Evolutionary conservation across 2,797 vertebrate genomes (phyloP).

Genomic region (Amphiprion clarkii): DNA sequence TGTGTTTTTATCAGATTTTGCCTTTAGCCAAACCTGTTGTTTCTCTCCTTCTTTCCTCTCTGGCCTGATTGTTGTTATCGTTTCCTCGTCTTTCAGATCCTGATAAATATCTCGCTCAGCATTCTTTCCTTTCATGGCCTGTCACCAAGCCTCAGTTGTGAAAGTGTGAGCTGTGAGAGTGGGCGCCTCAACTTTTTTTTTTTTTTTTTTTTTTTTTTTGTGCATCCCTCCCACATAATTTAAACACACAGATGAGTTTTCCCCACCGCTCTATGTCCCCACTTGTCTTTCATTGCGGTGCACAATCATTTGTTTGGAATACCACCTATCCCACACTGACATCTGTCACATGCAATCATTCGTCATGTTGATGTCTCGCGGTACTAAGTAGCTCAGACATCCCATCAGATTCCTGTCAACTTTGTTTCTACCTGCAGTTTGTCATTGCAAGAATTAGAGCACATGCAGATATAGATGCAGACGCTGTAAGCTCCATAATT

Average conservation of each 20-base stretch:
- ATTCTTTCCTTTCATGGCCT: constrained; percentile 76
- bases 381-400: constrained; percentile 56
- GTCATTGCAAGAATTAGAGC: constrained; percentile 53
- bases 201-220: constrained; percentile 55
- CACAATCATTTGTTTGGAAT: constrained; percentile 58
- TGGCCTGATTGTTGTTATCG: constrained; percentile 45
- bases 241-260: constrained; percentile 38
- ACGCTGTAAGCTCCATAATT: constrained; percentile 3
- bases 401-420: constrained; percentile 68
- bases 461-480: constrained; percentile 8
- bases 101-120: constrained; percentile 73
- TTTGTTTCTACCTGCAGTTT: constrained; percentile 66
- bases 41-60: constrained; percentile 12
- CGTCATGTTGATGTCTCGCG: constrained; percentile 42
- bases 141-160: constrained; percentile 59
- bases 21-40: constrained; percentile 43
- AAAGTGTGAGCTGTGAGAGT: constrained; percentile 59
- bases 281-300: constrained; percentile 45
- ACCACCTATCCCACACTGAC: constrained; percentile 50
- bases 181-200: constrained; percentile 49
- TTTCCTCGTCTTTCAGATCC: constrained; percentile 66
- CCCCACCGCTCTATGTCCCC: constrained; percentile 12
- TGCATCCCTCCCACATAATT: constrained; percentile 52
- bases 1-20: neutral
- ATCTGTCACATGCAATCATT: constrained; percentile 65